Conservation (phyloP, 2,797 vertebrate genomes). For the Xiphophorus birchmanni region DNA sequence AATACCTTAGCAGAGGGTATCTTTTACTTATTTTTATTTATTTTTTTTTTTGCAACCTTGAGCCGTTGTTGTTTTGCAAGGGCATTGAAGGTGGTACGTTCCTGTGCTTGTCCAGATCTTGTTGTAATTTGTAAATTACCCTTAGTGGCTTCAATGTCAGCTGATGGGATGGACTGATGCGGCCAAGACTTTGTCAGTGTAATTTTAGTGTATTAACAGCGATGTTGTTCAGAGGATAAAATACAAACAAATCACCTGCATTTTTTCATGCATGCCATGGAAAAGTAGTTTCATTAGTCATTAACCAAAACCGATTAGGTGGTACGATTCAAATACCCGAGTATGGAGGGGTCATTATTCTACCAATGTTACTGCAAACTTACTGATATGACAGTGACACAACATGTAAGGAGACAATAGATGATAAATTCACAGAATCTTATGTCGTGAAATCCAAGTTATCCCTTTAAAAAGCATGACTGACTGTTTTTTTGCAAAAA, state of each 20-base stretch:
- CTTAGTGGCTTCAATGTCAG: not conserved
- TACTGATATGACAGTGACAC: not conserved
- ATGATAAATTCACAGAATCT: not conserved
- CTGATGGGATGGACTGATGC: not conserved
- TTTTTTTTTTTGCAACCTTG: not conserved
- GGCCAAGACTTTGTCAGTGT: not conserved
- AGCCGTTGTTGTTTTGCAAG: not conserved
- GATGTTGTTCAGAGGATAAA: not conserved
- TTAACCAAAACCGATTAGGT: too few species aligned
- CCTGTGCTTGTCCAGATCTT: not conserved
- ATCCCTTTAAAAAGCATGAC: not conserved
- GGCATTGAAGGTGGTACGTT: not conserved
- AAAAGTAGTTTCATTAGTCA: not conserved
- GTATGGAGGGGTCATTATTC: not conserved
- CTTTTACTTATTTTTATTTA: not conserved
- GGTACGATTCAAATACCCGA: too few species aligned
- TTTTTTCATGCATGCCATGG: too few species aligned
- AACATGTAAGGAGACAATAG: not conserved
- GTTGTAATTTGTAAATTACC: not conserved
- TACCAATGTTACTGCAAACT: not conserved
- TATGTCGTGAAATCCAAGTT: not conserved
- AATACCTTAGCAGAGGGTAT: not conserved
- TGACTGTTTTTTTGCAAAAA: not conserved
- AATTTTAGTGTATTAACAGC: not conserved
- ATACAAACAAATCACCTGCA: not conserved